Conservation (phyloP, 1,140 invertebrate genomes). For the Planococcus citri region DNA sequence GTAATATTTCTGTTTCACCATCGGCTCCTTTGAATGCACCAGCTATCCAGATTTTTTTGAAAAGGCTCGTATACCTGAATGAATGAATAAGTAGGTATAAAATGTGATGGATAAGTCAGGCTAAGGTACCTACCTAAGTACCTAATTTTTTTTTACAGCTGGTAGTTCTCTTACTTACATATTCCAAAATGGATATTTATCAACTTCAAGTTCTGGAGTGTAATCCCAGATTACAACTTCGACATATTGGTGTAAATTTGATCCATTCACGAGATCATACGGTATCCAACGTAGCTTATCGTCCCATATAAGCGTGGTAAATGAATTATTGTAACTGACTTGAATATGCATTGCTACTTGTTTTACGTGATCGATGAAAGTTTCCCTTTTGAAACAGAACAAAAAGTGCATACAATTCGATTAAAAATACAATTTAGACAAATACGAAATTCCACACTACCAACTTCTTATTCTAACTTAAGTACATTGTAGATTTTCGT, state of each 20-base stretch:
- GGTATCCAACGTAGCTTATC: constrained; percentile 47
- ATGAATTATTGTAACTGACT: constrained; percentile 31
- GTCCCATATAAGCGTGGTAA: constrained; percentile 47
- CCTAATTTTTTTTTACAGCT: too few species aligned
- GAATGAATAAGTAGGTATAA: too few species aligned
- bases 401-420: too few species aligned
- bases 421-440: too few species aligned
- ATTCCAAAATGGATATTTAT: too few species aligned
- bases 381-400: neutral
- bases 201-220: constrained; percentile 21
- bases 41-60: constrained; percentile 48
- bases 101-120: too few species aligned
- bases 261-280: too few species aligned
- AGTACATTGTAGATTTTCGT: neutral
- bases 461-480: too few species aligned
- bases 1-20: constrained; percentile 35
- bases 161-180: too few species aligned
- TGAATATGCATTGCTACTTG: constrained; percentile 23
- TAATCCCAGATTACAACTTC: constrained; percentile 41
- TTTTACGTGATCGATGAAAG: constrained; percentile 22
- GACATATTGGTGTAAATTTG: constrained; percentile 31
- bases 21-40: constrained; percentile 50
- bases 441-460: too few species aligned
- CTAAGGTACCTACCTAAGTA: too few species aligned
- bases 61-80: constrained; percentile 31